Evolutionary conservation across 2,888 invertebrate genomes (phyloP).

Genomic region (Muschampia plurimacula): DNA sequence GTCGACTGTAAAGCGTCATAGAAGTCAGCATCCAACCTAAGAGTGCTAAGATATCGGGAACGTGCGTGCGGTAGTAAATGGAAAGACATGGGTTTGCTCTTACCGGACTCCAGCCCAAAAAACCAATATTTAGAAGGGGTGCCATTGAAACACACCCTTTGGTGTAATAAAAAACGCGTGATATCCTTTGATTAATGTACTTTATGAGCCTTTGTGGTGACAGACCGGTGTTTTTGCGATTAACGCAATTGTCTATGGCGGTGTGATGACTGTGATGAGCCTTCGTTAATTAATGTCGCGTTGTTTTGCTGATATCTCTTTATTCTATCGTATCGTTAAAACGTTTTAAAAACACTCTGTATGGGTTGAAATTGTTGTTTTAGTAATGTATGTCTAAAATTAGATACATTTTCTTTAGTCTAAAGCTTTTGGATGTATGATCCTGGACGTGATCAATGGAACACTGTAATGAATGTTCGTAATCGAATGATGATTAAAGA

Average conservation of each 20-base stretch:
- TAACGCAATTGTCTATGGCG: constrained; percentile 33
- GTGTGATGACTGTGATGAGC: neutral
- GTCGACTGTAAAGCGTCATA: constrained; percentile 77
- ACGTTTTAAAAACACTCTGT: no score
- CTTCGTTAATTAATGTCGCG: constrained; percentile 32
- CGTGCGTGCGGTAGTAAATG: constrained; percentile 73
- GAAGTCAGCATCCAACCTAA: constrained; percentile 64
- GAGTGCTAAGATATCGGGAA: constrained; percentile 63
- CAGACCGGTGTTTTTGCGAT: constrained; percentile 42
- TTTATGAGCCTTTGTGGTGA: constrained; percentile 52
- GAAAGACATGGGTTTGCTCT: constrained; percentile 84
- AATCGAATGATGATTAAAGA: no score
- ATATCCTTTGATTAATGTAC: constrained; percentile 80
- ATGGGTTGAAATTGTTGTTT: no score
- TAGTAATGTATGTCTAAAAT: no score
- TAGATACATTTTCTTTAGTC: no score
- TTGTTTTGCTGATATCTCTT: constrained; percentile 14
- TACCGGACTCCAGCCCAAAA: constrained; percentile 77
- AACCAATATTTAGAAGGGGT: constrained; percentile 85
- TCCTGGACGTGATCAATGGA: no score
- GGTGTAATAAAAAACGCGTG: constrained; percentile 70
- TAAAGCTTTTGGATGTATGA: no score
- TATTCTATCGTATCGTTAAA: neutral
- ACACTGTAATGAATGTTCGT: no score
- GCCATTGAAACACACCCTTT: constrained; percentile 80